Evolutionary conservation across 2,888 invertebrate species (phyloP).

Genomic region (Tanytarsus gracilentus): DNA sequence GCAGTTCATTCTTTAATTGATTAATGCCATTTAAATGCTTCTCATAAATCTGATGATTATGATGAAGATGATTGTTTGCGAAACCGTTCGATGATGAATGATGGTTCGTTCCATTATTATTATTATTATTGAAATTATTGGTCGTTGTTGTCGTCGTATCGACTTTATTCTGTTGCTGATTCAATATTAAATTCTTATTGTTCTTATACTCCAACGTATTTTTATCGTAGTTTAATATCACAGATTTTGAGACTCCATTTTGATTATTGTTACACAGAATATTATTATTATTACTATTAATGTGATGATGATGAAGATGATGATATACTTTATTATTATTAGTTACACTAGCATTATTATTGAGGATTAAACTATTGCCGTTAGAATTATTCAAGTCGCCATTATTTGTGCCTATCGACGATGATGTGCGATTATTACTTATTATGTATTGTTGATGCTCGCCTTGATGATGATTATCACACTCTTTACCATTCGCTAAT

Average conservation of each 20-base stretch:
- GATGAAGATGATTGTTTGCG: conserved; percentile 29
- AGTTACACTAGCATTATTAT: conserved; percentile 11
- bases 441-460: conserved; percentile 16
- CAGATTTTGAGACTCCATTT: conserved; percentile 20
- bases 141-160: not conserved
- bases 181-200: conserved; percentile 23
- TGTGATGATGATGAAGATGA: not conserved
- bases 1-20: conserved; percentile 18
- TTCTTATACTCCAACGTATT: conserved; percentile 9
- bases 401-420: not conserved
- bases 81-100: not conserved
- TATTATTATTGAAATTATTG: conserved; percentile 6
- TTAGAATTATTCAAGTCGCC: conserved; percentile 9
- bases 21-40: conserved; percentile 14
- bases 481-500: not conserved
- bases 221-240: conserved; percentile 10
- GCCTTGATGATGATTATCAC: conserved; percentile 3
- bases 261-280: not conserved
- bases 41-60: conserved; percentile 35
- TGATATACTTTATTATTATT: conserved; percentile 16
- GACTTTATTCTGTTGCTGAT: conserved; percentile 10
- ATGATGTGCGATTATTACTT: conserved; percentile 11
- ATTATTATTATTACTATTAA: conserved; percentile 6
- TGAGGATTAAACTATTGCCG: conserved; percentile 7
- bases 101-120: conserved; percentile 2